These are phyloP conservation scores for Coenobita brevimanus DNA, from an alignment of 1,140 invertebrate genomes.

Conservation along the genomic window DNA sequence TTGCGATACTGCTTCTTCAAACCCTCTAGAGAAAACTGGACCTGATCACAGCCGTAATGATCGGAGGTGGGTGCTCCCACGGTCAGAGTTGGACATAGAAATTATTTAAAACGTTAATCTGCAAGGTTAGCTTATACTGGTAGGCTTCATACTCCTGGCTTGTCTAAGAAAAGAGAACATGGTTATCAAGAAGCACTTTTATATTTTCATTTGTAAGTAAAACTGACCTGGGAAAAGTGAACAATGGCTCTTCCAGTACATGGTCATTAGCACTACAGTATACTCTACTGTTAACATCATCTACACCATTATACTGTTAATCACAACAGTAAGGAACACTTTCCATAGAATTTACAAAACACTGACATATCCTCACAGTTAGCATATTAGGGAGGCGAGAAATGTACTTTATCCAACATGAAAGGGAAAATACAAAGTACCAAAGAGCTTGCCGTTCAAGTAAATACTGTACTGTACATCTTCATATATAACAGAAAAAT, in stretches of 20 bases:
- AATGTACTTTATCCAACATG: background rate
- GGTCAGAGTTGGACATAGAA: constrained; percentile 30
- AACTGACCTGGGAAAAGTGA: too few species aligned
- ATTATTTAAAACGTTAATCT: constrained; percentile 17
- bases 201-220: too few species aligned
- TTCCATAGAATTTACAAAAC: too few species aligned
- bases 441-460: background rate
- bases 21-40: constrained; percentile 38
- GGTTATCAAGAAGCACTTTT: background rate
- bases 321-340: too few species aligned
- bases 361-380: too few species aligned
- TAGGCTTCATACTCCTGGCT: background rate
- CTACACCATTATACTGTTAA: too few species aligned
- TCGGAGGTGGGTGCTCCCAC: constrained; percentile 35
- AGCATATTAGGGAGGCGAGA: too few species aligned
- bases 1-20: constrained; percentile 37
- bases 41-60: constrained; percentile 54
- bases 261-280: too few species aligned
- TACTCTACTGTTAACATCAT: too few species aligned
- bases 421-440: background rate
- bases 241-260: too few species aligned
- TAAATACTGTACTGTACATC: constrained; percentile 13
- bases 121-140: background rate
- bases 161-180: background rate
- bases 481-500: constrained; percentile 10